Conservation (phyloP, 2,888 invertebrate genomes). For the Prenolepis imparis region DNA sequence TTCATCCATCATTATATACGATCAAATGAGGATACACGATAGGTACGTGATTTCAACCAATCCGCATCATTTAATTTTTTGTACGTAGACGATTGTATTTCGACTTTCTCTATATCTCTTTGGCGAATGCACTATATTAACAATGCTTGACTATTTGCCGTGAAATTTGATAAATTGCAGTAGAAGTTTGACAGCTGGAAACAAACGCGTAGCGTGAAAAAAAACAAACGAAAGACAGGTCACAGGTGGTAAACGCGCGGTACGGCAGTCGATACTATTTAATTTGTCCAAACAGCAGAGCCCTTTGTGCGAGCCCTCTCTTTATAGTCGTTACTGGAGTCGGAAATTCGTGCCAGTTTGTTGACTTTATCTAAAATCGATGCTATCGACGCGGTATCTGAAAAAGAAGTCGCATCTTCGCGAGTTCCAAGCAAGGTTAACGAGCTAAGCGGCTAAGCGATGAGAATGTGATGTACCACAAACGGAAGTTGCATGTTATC, state of each 20-base stretch:
- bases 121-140: not conserved
- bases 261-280: slow-evolving; percentile 56
- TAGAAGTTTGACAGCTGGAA: slow-evolving; percentile 61
- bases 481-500: slow-evolving; percentile 15
- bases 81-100: not conserved
- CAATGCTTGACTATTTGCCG: slow-evolving; percentile 50
- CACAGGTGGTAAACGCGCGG: slow-evolving; percentile 43
- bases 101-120: not conserved
- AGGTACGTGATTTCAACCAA: slow-evolving; percentile 1
- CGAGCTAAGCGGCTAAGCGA: slow-evolving; percentile 61
- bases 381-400: slow-evolving; percentile 43
- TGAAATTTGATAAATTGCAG: slow-evolving; percentile 73
- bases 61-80: slow-evolving; percentile 8
- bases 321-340: slow-evolving; percentile 47
- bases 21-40: not conserved
- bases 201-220: slow-evolving; percentile 37
- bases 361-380: slow-evolving; percentile 76
- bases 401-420: slow-evolving; percentile 59
- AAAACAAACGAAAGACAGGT: slow-evolving; percentile 20
- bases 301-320: slow-evolving; percentile 45
- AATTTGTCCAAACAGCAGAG: slow-evolving; percentile 66
- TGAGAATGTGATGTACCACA: slow-evolving; percentile 6
- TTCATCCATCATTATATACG: slow-evolving; percentile 14
- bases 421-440: slow-evolving; percentile 63
- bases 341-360: slow-evolving; percentile 74